These are phyloP conservation scores for Malacosoma neustria DNA, from an alignment of 2,888 invertebrate species.

Conservation along the genomic window DNA sequence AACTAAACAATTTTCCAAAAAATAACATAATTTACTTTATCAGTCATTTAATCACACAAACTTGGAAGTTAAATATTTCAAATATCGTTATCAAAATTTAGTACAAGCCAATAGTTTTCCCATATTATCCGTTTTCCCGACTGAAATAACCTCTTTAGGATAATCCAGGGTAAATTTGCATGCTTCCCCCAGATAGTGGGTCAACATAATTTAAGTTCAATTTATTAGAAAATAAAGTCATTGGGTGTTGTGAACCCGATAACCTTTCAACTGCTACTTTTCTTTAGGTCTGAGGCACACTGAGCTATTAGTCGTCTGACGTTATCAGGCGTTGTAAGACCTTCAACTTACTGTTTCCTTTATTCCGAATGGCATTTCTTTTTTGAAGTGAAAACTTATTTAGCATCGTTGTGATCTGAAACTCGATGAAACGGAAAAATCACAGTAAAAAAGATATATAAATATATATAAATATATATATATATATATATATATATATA, in stretches of 20 bases:
- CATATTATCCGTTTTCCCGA: background rate
- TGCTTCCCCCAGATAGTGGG: constrained; percentile 6
- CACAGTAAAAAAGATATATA: too few species aligned
- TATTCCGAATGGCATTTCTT: too few species aligned
- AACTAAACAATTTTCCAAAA: too few species aligned
- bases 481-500: too few species aligned
- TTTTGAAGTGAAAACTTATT: too few species aligned
- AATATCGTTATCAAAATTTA: background rate
- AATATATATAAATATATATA: too few species aligned
- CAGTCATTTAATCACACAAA: too few species aligned
- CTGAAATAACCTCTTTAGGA: background rate
- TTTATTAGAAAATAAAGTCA: constrained; percentile 31
- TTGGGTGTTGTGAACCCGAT: constrained; percentile 26
- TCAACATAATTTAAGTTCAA: constrained; percentile 20
- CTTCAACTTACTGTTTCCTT: too few species aligned
- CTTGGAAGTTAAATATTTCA: background rate
- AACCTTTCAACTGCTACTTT: constrained; percentile 3
- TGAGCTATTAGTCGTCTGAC: background rate
- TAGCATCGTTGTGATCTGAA: too few species aligned
- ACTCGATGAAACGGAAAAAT: too few species aligned
- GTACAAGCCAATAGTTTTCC: background rate
- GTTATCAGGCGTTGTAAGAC: too few species aligned
- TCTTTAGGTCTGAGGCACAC: background rate
- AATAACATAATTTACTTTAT: too few species aligned
- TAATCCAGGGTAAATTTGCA: background rate